phyloP scores from a whole-genome alignment of 2,797 vertebrate genomes.

The Notamacropus eugenii region DNA sequence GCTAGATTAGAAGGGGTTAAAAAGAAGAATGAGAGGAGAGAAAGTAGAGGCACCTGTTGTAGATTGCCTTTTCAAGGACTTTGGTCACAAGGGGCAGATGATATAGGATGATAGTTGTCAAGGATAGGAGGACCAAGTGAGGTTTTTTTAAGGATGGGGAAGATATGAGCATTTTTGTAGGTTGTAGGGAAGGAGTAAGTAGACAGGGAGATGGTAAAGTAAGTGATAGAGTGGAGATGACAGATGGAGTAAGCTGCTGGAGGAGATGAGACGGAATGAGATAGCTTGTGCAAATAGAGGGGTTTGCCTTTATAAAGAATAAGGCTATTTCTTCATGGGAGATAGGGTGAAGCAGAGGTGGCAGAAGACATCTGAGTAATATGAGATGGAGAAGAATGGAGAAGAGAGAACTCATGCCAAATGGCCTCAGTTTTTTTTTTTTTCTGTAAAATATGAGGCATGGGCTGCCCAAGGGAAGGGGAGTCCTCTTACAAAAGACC shows the following conservation, averaged over 20 bases:
- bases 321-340: background rate
- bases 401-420: background rate
- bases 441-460: background rate
- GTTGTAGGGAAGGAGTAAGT: background rate
- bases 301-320: background rate
- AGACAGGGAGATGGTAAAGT: background rate
- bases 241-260: background rate
- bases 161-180: background rate
- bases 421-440: background rate
- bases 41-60: background rate
- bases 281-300: background rate
- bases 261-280: background rate
- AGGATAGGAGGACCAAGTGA: background rate
- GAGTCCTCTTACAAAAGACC: background rate
- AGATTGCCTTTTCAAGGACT: background rate
- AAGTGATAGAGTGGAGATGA: background rate
- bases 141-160: background rate
- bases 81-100: background rate
- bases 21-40: background rate
- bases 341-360: background rate
- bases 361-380: background rate
- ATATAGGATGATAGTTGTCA: background rate
- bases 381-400: background rate
- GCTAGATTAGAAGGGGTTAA: background rate
- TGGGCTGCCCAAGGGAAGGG: background rate